Evolutionary conservation across 2,888 invertebrate species (phyloP), one percentile per base, ranked within the genome.

Genomic region (Ceratothoa steindachneri): DNA sequence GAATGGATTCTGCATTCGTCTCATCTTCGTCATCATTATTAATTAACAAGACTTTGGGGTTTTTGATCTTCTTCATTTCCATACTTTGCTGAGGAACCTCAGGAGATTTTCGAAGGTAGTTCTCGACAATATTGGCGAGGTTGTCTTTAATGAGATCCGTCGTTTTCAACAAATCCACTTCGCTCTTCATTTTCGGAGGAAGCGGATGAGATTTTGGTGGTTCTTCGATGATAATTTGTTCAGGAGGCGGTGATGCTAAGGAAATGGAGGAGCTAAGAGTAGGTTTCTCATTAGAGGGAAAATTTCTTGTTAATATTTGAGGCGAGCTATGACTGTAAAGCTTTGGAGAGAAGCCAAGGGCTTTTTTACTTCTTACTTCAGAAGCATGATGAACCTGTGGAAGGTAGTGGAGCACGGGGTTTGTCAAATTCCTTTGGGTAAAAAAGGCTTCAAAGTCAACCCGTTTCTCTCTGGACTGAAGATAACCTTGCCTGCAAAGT

Each of bases 121-220:
- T 78, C 53, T 78, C 75, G 15, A 78, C 70, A 52, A 78, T 78
- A 64, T 78, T 78, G n/a, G 78, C 73, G 12, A 78, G 64, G 30
- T 78, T 78, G 30, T 78, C 78, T 67, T 73, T 75, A 28, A 78
- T 78, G 27, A 78, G 67, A 68, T 68, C 68, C 5, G 77, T 73
- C 24, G 76, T 71, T 70, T 73, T 69, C 15, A 69, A 67, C 55
- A 76, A 64, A 31, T 76, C 76, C n/a, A 73, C 76, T 60, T 76
- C 76, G 41, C 76, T 76, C 51, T 51, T 76, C 55, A 76, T 73
- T 24, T 73, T 69, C 9, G 70, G 64, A n/a, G 76, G 76, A 19
- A 73, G 71, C 29, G 27, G 24, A 24, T 60, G 60, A 7, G 27
- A 60, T 60, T 52, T 73, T n/a, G 76, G 76, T n/a, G 76, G 76